Evolutionary conservation across 2,797 vertebrate genomes (phyloP).

Genomic region (Odontamblyopus rebecca): DNA sequence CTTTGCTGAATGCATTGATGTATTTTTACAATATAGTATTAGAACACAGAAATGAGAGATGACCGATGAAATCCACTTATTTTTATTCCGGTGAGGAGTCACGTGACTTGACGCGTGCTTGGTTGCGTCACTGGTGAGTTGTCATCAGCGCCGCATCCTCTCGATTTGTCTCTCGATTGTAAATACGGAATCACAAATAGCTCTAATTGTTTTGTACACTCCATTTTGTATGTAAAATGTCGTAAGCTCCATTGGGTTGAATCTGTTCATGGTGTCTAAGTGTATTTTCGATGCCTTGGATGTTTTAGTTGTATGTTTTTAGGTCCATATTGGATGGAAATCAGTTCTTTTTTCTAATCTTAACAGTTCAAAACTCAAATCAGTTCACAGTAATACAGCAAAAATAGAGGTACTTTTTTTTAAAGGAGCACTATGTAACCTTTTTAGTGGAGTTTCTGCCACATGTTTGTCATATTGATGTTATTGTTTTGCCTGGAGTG

Average conservation of each 20-base stretch:
- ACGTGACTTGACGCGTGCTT: slow-evolving; percentile 42
- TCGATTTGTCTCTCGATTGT: slow-evolving; percentile 58
- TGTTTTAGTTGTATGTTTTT: slow-evolving; percentile 60
- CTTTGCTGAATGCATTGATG: slow-evolving; percentile 58
- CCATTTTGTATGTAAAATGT: slow-evolving; percentile 52
- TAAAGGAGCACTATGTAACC: background rate
- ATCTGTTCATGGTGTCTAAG: slow-evolving; percentile 60
- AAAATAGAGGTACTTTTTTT: slow-evolving; percentile 18
- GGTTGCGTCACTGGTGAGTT: slow-evolving; percentile 41
- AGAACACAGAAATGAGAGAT: slow-evolving; percentile 60
- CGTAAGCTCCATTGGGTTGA: slow-evolving; percentile 46
- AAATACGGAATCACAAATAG: slow-evolving; percentile 74
- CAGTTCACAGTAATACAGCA: slow-evolving; percentile 10
- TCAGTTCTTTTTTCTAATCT: slow-evolving; percentile 56
- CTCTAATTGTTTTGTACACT: slow-evolving; percentile 69
- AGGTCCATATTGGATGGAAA: slow-evolving; percentile 79
- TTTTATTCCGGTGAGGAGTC: slow-evolving; percentile 63
- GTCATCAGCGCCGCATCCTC: slow-evolving; percentile 37
- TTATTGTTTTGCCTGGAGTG: background rate
- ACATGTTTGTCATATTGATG: background rate
- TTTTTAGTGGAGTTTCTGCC: background rate
- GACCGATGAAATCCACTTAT: slow-evolving; percentile 59
- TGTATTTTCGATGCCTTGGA: slow-evolving; percentile 65
- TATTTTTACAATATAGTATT: slow-evolving; percentile 61
- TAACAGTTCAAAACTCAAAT: slow-evolving; percentile 35